Evolutionary conservation across 2,888 invertebrate species (phyloP), one percentile per base, ranked within the genome.

Genomic region (Nymphalis urticae): DNA sequence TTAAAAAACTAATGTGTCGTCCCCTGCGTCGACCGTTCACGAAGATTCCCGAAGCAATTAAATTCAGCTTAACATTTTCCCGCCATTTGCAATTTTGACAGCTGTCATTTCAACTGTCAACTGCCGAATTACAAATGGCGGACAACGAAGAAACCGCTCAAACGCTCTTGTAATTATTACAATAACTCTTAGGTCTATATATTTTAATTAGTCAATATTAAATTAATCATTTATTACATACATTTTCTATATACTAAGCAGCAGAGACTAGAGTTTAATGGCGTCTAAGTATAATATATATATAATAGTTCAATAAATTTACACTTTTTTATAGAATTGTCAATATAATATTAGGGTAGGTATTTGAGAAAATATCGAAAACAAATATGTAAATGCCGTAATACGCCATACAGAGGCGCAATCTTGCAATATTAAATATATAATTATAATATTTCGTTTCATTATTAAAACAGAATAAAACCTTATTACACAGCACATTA

Each of bases 261-360:
- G 89, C 86, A 84, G 78, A 81, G 91, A 90, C 91, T 91, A 91
- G 90, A 91, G 81, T 87, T 82, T 83, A 82, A 90, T 89, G 89
- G 89, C 89, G 83, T 84, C 89, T 88, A 89, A 83, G 78, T 82
- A 85, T 79, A 51, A 32, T 68, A 70, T 66, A 63, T 66, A 66
- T 62, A 66, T 74, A 72, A 76, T 81, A 79, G 81, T 79, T 79
- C 2, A 36, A 75, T 81, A 82, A 80, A 84, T 83, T 74, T 73
- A 74, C 75, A 79, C 73, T 77, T 73, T 66, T 75, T 62, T 72
- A 74, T 70, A 70, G 53, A 53, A 27, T 53, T 68, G 73, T 75
- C 74, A 74, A 53, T 63, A 75, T 73, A 75, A 76, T 74, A 76
- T 75, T 74, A 70, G 42, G 42, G 42, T 42, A 66, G 73, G 72